phyloP scores from a whole-genome alignment of 2,888 invertebrate species.

The Drosophila austrosaltans region DNA sequence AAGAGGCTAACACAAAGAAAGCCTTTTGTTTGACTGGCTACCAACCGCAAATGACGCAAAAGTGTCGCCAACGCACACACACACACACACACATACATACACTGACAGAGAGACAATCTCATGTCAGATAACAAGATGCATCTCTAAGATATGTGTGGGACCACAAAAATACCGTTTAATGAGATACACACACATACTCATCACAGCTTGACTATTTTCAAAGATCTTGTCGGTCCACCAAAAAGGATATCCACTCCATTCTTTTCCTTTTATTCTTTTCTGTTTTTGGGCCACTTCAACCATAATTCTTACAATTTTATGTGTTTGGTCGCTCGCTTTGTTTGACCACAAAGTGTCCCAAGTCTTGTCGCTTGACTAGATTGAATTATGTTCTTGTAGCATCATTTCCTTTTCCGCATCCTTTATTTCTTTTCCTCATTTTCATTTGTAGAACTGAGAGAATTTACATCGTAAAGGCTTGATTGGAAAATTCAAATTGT shows the following conservation, averaged over 20 bases:
- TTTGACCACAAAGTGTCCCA: conserved; percentile 56
- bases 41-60: conserved; percentile 75
- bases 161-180: conserved; percentile 81
- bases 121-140: conserved; percentile 75
- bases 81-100: conserved; percentile 33
- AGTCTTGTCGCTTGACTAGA: conserved; percentile 40
- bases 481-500: not conserved
- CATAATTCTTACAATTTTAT: conserved; percentile 73
- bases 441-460: conserved; percentile 19
- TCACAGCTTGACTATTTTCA: conserved; percentile 74
- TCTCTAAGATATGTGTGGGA: conserved; percentile 66
- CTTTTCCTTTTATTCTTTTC: conserved; percentile 29
- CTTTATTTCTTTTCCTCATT: conserved; percentile 14
- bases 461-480: conserved; percentile 8
- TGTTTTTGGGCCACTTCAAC: conserved; percentile 29
- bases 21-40: conserved; percentile 62
- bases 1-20: conserved; percentile 68
- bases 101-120: conserved; percentile 29
- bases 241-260: conserved; percentile 58
- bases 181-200: conserved; percentile 54
- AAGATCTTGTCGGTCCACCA: conserved; percentile 63
- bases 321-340: conserved; percentile 48
- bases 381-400: conserved; percentile 45
- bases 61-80: conserved; percentile 64
- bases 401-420: conserved; percentile 69